Conservation (phyloP, 1,140 invertebrate species). For the Zaprionus capensis region DNA sequence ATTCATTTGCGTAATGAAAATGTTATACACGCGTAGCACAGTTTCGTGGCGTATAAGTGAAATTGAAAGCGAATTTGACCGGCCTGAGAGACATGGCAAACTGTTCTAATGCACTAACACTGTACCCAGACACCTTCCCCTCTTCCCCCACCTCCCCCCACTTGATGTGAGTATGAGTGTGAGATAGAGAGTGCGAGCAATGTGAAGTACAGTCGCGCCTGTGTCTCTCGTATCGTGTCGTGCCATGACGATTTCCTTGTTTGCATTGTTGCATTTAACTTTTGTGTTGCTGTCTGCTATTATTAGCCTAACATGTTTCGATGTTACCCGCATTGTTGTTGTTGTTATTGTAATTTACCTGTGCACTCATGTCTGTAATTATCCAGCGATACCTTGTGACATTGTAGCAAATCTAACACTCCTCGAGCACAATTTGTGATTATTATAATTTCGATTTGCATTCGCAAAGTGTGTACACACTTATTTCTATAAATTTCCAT, state of each 20-base stretch:
- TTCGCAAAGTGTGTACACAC: conserved; percentile 4
- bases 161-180: not conserved
- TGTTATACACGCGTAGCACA: conserved; percentile 60
- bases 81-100: conserved; percentile 37
- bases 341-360: conserved; percentile 67
- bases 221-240: conserved; percentile 36
- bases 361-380: conserved; percentile 77
- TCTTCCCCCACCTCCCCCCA: not conserved
- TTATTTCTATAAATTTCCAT: conserved; percentile 31
- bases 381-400: conserved; percentile 74
- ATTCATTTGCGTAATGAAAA: conserved; percentile 66
- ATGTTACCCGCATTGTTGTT: conserved; percentile 21
- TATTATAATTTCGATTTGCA: conserved; percentile 30
- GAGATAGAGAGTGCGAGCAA: not conserved
- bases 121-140: not conserved
- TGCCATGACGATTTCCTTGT: conserved; percentile 73
- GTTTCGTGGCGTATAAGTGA: conserved; percentile 45
- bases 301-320: conserved; percentile 57
- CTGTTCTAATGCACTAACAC: conserved; percentile 58
- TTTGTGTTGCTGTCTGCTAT: conserved; percentile 43
- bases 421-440: conserved; percentile 40
- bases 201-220: conserved; percentile 69
- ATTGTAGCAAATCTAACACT: conserved; percentile 61
- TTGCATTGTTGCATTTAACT: conserved; percentile 58
- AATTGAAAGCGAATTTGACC: conserved; percentile 71